A percentile compares a stretch with the other conserved stretches of the same genome.
phyloP scores from a whole-genome alignment of 2,888 invertebrate genomes.

The Drosophila hamatofila region DNA sequence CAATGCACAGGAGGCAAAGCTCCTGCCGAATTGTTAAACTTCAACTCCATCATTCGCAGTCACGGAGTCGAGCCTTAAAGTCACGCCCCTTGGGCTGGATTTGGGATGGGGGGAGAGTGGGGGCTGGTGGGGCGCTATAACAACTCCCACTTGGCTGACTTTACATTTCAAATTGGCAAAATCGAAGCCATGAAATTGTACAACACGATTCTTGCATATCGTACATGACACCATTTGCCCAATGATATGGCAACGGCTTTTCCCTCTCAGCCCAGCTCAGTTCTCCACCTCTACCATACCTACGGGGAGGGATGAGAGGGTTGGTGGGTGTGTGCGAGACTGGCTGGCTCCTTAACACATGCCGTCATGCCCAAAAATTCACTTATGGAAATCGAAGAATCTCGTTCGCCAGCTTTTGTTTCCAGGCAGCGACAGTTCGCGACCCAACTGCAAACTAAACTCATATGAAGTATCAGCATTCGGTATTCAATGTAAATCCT shows the following conservation, averaged over 20 bases:
- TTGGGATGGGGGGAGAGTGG: not conserved
- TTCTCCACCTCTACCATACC: not conserved
- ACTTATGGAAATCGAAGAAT: conserved; percentile 78
- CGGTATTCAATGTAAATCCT: conserved; percentile 81
- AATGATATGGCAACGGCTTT: conserved; percentile 54
- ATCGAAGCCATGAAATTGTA: conserved; percentile 81
- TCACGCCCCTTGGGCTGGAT: not conserved
- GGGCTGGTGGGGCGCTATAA: not conserved
- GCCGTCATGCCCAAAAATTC: conserved; percentile 61
- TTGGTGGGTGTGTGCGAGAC: too few relatives aligned
- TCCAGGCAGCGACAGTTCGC: conserved; percentile 49
- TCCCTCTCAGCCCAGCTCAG: not conserved
- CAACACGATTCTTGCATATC: conserved; percentile 79
- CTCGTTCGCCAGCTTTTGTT: conserved; percentile 41
- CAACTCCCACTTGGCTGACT: conserved; percentile 36
- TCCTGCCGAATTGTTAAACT: conserved; percentile 13
- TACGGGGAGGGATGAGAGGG: too few relatives aligned
- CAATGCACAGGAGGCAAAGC: conserved; percentile 27
- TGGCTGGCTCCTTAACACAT: conserved; percentile 30
- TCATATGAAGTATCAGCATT: conserved; percentile 81
- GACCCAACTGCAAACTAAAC: conserved; percentile 69
- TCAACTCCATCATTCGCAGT: conserved; percentile 36
- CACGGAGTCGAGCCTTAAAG: conserved; percentile 28
- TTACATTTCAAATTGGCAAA: conserved; percentile 71
- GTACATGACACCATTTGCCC: conserved; percentile 77